Conservation (phyloP, 2,888 invertebrate species). For the Cosmia pyralina region DNA sequence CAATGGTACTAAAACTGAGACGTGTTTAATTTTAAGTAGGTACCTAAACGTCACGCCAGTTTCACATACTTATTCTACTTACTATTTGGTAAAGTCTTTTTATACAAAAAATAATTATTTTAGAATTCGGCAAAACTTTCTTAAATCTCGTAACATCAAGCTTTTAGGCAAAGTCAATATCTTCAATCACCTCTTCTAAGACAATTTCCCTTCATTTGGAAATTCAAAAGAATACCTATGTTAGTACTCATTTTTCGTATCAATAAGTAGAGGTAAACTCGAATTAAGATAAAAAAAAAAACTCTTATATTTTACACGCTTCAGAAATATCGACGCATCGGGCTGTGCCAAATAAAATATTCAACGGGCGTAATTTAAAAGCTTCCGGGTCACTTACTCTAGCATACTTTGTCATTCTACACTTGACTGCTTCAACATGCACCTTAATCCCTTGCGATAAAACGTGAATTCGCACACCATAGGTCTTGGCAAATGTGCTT, state of each 20-base stretch:
- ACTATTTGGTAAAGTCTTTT: not conserved
- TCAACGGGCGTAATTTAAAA: conserved; percentile 82
- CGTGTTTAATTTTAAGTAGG: too few species aligned
- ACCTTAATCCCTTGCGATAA: conserved; percentile 69
- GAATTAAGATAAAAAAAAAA: conserved; percentile 26
- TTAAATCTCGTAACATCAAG: not conserved
- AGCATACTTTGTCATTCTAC: conserved; percentile 74
- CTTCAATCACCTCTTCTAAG: not conserved
- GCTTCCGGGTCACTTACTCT: conserved; percentile 81
- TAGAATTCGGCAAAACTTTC: not conserved
- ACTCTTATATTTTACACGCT: conserved; percentile 66
- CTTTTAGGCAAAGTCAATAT: not conserved
- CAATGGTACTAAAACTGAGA: too few species aligned
- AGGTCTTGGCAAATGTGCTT: conserved; percentile 17
- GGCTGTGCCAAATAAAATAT: conserved; percentile 81
- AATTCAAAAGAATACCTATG: not conserved
- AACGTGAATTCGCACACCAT: conserved; percentile 42
- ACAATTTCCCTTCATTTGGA: conserved; percentile 7
- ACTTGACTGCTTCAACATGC: conserved; percentile 70
- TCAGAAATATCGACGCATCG: conserved; percentile 74
- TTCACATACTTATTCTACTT: too few species aligned
- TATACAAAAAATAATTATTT: too few species aligned
- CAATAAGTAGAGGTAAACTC: conserved; percentile 1
- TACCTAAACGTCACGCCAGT: too few species aligned
- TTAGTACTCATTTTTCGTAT: not conserved